Evolutionary conservation across 1,140 invertebrate genomes (phyloP).

Genomic region (Drosophila burlai): DNA sequence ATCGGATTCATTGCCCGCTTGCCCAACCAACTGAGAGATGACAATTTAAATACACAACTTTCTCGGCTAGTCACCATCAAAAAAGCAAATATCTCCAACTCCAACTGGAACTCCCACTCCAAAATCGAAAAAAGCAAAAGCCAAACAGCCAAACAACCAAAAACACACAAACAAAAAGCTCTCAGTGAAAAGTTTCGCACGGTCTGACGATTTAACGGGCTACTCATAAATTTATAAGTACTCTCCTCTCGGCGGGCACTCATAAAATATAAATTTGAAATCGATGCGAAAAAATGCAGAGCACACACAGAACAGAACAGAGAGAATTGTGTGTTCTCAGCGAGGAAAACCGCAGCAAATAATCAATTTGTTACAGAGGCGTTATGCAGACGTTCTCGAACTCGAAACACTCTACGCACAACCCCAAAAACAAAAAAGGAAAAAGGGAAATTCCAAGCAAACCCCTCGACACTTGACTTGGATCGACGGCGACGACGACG

Average conservation of each 20-base stretch:
- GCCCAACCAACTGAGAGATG: conserved; percentile 49
- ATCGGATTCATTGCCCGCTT: conserved; percentile 19
- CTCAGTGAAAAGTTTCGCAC: conserved; percentile 71
- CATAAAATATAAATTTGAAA: conserved; percentile 68
- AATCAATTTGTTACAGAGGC: conserved; percentile 83
- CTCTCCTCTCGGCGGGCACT: conserved; percentile 44
- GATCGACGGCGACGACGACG: conserved; percentile 22
- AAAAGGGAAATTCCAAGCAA: conserved; percentile 13
- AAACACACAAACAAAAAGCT: conserved; percentile 24
- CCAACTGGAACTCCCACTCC: conserved; percentile 15
- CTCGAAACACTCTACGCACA: conserved; percentile 58
- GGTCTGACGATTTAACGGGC: conserved; percentile 57
- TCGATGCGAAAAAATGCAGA: conserved; percentile 52
- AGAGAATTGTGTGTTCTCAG: conserved; percentile 25
- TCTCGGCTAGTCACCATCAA: conserved; percentile 6
- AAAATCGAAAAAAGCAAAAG: background rate
- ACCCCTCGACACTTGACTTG: conserved; percentile 67
- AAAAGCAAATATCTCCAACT: background rate
- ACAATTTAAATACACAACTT: conserved; percentile 48
- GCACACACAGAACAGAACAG: background rate
- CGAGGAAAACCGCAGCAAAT: conserved; percentile 71
- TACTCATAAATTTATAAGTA: conserved; percentile 83
- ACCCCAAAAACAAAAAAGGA: conserved; percentile 12
- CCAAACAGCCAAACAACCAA: background rate
- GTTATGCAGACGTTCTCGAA: conserved; percentile 46